Percentiles rank a stretch among this genome's conserved stretches.
Conservation (phyloP, 2,797 vertebrate genomes). For the Schizothorax lantsangensis region DNA sequence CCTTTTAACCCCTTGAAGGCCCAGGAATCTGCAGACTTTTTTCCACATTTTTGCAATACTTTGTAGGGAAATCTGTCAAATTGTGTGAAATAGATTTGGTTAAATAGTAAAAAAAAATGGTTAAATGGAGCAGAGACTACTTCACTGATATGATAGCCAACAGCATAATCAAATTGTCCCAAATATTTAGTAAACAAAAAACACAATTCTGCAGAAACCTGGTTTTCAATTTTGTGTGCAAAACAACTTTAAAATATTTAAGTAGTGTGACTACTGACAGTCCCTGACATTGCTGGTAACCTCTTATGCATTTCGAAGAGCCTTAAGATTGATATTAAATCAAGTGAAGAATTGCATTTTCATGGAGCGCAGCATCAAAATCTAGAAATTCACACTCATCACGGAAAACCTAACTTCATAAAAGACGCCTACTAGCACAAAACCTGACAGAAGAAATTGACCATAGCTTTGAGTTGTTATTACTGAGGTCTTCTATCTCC, state of each 20-base stretch:
- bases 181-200: constrained; percentile 1
- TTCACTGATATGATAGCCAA: neutral
- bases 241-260: neutral
- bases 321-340: constrained; percentile 30
- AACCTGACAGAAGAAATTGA: constrained; percentile 28
- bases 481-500: constrained; percentile 32
- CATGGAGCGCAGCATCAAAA: constrained; percentile 11
- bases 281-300: constrained; percentile 11
- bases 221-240: neutral
- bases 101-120: neutral
- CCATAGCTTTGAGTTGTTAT: constrained; percentile 41
- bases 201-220: neutral
- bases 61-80: neutral
- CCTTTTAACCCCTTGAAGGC: neutral
- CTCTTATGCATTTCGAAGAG: constrained; percentile 2
- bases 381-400: constrained; percentile 22
- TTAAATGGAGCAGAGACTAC: neutral
- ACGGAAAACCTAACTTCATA: constrained; percentile 25
- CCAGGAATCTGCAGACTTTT: neutral
- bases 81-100: neutral
- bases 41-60: neutral
- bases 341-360: constrained; percentile 34
- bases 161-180: neutral
- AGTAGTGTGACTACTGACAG: constrained; percentile 15
- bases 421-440: constrained; percentile 27